A percentile compares a stretch with the other conserved stretches of the same genome.
Evolutionary conservation across 2,797 vertebrate genomes (phyloP).

Genomic region (Delichon dasypus): DNA sequence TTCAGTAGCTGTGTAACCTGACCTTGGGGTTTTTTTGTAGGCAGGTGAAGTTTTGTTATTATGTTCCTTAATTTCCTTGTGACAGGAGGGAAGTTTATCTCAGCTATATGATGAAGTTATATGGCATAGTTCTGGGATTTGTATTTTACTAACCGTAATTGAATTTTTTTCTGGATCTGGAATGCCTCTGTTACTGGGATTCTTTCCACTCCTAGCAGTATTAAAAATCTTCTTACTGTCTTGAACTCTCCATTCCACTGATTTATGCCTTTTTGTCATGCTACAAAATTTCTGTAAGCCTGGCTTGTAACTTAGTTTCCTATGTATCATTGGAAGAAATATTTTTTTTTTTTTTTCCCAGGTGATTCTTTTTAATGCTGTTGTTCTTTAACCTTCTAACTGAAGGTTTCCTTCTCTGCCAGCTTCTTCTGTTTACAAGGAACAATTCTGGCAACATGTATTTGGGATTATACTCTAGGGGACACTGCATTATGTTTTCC

Average conservation of each 20-base stretch:
- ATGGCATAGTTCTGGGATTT: not conserved
- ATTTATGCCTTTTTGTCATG: not conserved
- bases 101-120: not conserved
- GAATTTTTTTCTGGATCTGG: not conserved
- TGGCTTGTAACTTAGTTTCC: not conserved
- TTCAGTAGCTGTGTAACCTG: not conserved
- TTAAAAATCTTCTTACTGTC: not conserved
- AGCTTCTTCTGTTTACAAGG: not conserved
- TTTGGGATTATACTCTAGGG: slow-evolving; percentile 13
- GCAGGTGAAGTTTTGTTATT: not conserved
- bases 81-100: not conserved
- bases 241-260: not conserved
- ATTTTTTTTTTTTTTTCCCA: not conserved
- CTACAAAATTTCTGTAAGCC: not conserved
- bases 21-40: not conserved
- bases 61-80: not conserved
- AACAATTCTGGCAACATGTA: not conserved
- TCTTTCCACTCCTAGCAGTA: not conserved
- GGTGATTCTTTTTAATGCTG: not conserved
- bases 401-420: not conserved
- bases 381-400: not conserved
- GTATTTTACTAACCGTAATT: not conserved
- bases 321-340: not conserved
- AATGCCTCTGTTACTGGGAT: not conserved
- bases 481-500: not conserved